Conservation (phyloP, 2,113 vertebrate species). For the Triplophysa dalaica region DNA sequence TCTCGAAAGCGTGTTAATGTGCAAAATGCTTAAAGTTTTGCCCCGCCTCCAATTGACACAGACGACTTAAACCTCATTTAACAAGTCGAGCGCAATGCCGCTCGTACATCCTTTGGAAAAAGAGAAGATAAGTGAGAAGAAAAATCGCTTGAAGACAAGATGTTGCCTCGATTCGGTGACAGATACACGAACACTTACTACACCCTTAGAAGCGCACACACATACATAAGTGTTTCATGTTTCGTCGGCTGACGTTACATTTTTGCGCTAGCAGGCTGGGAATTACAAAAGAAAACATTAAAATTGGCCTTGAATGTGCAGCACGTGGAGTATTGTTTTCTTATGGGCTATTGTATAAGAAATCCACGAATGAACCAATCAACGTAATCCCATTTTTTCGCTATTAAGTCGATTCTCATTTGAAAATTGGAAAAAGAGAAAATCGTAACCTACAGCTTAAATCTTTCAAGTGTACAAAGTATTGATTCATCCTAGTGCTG, state of each 20-base stretch:
- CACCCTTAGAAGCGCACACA: background rate
- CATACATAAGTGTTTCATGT: background rate
- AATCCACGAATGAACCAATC: too few species aligned
- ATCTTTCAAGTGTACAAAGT: too few species aligned
- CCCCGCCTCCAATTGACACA: slow-evolving; percentile 77
- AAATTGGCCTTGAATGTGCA: slow-evolving; percentile 4
- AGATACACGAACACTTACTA: slow-evolving; percentile 43
- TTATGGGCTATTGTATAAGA: background rate
- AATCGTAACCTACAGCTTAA: too few species aligned
- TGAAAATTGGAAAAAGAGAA: too few species aligned
- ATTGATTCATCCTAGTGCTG: too few species aligned
- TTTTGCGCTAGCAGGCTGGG: background rate
- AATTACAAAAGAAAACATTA: background rate
- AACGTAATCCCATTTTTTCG: too few species aligned
- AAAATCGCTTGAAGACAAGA: slow-evolving; percentile 68
- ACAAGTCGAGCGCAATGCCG: slow-evolving; percentile 72
- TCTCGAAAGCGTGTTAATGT: slow-evolving; percentile 78
- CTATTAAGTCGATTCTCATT: too few species aligned
- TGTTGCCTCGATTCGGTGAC: slow-evolving; percentile 54
- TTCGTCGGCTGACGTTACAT: background rate
- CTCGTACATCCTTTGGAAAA: slow-evolving; percentile 60
- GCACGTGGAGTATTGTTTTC: background rate
- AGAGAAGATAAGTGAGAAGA: slow-evolving; percentile 28
- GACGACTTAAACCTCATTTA: slow-evolving; percentile 78
- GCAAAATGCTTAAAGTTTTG: slow-evolving; percentile 78